These are phyloP conservation scores for Muschampia plurimacula DNA, from an alignment of 2,888 invertebrate genomes.

Conservation along the genomic window DNA sequence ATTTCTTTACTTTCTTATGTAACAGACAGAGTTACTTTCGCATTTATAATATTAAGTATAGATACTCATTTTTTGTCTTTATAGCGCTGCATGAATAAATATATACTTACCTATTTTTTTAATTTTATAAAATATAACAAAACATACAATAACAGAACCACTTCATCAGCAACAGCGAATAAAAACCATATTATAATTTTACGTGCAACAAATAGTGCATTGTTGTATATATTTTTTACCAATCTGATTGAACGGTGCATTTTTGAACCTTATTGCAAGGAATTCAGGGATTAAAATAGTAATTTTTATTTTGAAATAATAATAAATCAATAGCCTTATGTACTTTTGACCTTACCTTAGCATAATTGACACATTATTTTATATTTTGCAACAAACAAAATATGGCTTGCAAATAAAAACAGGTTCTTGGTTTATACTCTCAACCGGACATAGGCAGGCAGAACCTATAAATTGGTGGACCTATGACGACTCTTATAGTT, in stretches of 20 bases:
- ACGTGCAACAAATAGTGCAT: constrained; percentile 32
- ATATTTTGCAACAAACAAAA: not conserved
- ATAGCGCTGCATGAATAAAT: not conserved
- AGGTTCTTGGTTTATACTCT: too few relatives aligned
- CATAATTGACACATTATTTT: not conserved
- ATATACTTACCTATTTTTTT: not conserved
- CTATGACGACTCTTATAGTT: too few relatives aligned
- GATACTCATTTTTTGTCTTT: too few relatives aligned
- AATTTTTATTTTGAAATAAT: not conserved
- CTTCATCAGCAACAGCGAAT: not conserved
- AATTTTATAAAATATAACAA: not conserved
- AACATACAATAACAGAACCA: not conserved
- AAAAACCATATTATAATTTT: constrained; percentile 3
- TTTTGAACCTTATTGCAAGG: not conserved
- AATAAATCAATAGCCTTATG: constrained; percentile 6
- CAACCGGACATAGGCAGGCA: not conserved
- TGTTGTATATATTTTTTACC: constrained; percentile 46
- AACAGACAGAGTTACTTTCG: too few relatives aligned
- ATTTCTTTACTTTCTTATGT: too few relatives aligned
- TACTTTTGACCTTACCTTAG: constrained; percentile 17
- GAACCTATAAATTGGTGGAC: not conserved
- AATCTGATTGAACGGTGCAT: constrained; percentile 50
- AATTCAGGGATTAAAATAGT: not conserved
- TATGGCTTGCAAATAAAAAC: too few relatives aligned
- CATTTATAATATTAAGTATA: too few relatives aligned